Evolutionary conservation across 2,797 vertebrate species (phyloP).

Genomic region (Enteromius viviparus): DNA sequence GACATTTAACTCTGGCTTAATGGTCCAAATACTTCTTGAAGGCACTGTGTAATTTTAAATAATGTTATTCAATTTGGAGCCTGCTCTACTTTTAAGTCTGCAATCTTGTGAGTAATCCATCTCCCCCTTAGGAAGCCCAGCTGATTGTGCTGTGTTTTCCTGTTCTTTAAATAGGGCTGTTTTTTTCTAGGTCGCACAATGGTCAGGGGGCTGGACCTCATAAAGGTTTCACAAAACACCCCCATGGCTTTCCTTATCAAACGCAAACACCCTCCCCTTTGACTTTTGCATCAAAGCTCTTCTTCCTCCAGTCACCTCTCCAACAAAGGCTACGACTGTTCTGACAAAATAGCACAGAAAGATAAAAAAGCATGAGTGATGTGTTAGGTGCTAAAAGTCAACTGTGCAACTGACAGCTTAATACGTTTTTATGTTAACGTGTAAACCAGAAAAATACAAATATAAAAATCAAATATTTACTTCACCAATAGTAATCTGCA

Average conservation of each 20-base stretch:
- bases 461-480: background rate
- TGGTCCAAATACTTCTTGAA: background rate
- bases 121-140: constrained; percentile 57
- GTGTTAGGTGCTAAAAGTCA: constrained; percentile 3
- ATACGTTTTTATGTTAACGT: background rate
- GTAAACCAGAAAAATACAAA: background rate
- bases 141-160: constrained; percentile 68
- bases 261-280: constrained; percentile 62
- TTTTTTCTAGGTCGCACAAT: no score
- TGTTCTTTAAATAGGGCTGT: constrained; percentile 71
- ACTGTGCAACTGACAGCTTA: background rate
- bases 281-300: constrained; percentile 42
- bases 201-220: no score
- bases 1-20: background rate
- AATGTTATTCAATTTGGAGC: background rate
- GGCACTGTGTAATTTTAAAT: constrained; percentile 9
- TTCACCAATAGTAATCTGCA: background rate
- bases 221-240: constrained; percentile 22
- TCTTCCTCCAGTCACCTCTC: constrained; percentile 30
- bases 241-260: constrained; percentile 57
- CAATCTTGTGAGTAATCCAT: constrained; percentile 32
- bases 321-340: constrained; percentile 35
- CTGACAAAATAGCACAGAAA: constrained; percentile 29
- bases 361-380: constrained; percentile 16
- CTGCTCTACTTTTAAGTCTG: background rate